Base-by-base conservation (phyloP, 2,113 vertebrate genomes). In the Penelope pileata region DNA sequence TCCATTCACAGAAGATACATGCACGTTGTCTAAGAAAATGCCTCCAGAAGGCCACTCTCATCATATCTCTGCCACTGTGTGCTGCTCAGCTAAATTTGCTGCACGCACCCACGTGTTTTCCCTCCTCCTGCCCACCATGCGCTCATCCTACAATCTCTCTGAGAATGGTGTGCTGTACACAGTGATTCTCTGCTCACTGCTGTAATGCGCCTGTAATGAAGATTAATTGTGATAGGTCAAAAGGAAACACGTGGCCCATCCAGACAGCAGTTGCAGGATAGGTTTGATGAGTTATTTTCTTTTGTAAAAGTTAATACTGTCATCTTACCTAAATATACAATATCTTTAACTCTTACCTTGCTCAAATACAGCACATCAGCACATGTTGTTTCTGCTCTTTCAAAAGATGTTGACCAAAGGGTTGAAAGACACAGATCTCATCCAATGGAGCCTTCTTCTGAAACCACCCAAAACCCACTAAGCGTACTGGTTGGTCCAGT, bases 371-470 rank as follows among this genome's bases (percentile, higher is more conserved):
- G 34, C 12, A 32, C 63, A 83, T 15, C 8, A 48, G 34, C 12
- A 32, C 63, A 83, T 15, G 62, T 45, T n/a, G 40, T 18, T 79
- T 73, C 51, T 64, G 75, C 38, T 67, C 22, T 48, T 76, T 83
- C 26, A 62, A 17, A 78, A 83, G 10, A 26, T 4, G 10, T 27
- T 59, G 29, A 77, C 45, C 43, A 69, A 51, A 72, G 59, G 15
- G 10, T 5, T 47, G 43, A 88, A 94, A 88, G 43, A 79, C 0
- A 0, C 2, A 62, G 30, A 70, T 43, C 13, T 66, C 50, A 30
- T 21, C 26, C 0, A 0, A 72, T 8, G 17, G 22, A 83, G 72
- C 16, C n/a, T 67, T 0, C 1, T 29, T 32, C 23, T 59, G 63
- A 80, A 86, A 87, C 45, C 13, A 27, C 10, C 53, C 53, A 56